phyloP scores from a whole-genome alignment of 2,797 vertebrate genomes.

The Sebastes minor region DNA sequence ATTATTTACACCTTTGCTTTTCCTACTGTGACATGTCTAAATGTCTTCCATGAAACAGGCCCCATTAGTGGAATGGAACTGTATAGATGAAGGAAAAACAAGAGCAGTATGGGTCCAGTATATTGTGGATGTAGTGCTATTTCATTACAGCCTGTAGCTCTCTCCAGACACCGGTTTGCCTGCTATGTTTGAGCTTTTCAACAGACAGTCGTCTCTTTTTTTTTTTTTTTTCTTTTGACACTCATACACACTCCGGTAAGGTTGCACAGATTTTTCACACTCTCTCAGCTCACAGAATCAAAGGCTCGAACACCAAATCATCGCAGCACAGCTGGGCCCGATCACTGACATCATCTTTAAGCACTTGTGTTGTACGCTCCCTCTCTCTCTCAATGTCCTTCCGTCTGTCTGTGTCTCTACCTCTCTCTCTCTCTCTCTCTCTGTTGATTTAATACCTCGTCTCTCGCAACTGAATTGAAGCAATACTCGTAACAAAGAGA shows the following conservation, averaged over 20 bases:
- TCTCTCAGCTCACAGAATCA: slow-evolving; percentile 41
- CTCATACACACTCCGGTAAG: slow-evolving; percentile 8
- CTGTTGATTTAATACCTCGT: slow-evolving; percentile 25
- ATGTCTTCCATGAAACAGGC: not conserved
- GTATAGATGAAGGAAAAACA: not conserved
- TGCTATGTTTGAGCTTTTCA: not conserved
- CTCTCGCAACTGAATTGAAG: slow-evolving; percentile 15
- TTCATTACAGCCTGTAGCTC: not conserved
- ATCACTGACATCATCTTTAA: slow-evolving; percentile 41
- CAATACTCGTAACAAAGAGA: slow-evolving; percentile 56
- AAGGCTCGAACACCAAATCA: slow-evolving; percentile 42
- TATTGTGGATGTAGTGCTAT: not conserved
- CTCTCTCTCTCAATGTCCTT: not conserved
- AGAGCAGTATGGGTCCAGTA: not conserved
- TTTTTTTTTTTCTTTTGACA: not conserved
- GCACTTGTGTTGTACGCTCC: not conserved
- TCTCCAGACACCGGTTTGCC: not conserved
- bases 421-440: slow-evolving; percentile 6
- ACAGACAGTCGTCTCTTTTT: not conserved
- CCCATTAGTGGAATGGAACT: not conserved
- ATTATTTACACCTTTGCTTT: not conserved
- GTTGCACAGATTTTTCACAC: slow-evolving; percentile 58
- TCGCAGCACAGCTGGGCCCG: slow-evolving; percentile 54
- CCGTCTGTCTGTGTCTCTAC: not conserved
- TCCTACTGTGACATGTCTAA: not conserved